Base-by-base conservation (phyloP, 2,888 invertebrate genomes). In the Nymphalis c-album region DNA sequence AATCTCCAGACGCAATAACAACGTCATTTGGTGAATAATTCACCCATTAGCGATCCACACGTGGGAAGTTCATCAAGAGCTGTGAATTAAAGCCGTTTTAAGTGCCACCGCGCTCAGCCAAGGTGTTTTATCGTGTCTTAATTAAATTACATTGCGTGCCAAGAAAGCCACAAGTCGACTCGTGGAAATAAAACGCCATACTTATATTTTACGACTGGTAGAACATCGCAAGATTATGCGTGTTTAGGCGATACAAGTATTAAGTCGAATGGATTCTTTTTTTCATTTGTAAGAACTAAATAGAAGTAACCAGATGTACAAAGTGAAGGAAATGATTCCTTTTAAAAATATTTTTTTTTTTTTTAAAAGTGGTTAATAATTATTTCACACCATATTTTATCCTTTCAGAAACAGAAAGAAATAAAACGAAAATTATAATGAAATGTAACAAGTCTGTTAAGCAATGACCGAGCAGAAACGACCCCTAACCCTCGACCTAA, bases 391-490 rank as follows among this genome's bases (percentile, higher is more conserved):
- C 45, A 40, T 59, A 67, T 61, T 64, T 58, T 53, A 53, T 26
- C 26, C 47, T 50, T 64, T 66, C 55, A 50, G 80, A 40, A 40
- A 13, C 40, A 40, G 40, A 40, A 40, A 82, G 45, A 60, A 75
- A 69, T 71, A 73, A 75, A 61, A 72, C 76, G 77, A 75, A 80
- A 82, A 82, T 80, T 82, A 80, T 82, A 80, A 83, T 83, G 79
- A 76, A 77, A 77, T 80, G 82, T 85, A 86, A 87, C 86, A 85
- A 88, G 83, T 82, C 80, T 83, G 83, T 86, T 84, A 85, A 83
- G 22, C 81, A 78, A 84, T 90, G 90, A 90, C 88, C 84, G 81
- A 80, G 91, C 91, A 85, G 78, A 85, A 86, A 83, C 81, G 73
- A 81, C 53, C 53, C 53, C 65, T 61, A 61, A 18, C 89, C 87